phyloP scores from a whole-genome alignment of 2,797 vertebrate genomes.

The Nannoperca obscura region DNA sequence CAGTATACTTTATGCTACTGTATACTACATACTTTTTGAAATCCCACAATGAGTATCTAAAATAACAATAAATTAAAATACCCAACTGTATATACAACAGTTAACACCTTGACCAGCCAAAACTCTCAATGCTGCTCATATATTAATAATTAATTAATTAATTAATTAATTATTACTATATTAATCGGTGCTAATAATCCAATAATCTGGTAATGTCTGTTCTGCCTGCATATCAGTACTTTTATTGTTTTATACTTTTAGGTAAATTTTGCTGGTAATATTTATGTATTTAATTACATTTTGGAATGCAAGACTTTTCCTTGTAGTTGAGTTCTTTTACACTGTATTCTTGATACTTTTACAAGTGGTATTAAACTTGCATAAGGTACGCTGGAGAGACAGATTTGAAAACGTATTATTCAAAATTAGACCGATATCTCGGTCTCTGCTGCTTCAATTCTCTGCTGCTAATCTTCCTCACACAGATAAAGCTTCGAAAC shows the following conservation, averaged over 20 bases:
- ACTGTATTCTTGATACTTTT: neutral
- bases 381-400: neutral
- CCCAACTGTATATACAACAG: neutral
- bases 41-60: neutral
- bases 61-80: neutral
- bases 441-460: too few relatives aligned
- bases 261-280: neutral
- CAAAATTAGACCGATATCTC: too few relatives aligned
- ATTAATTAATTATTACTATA: too few relatives aligned
- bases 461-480: too few relatives aligned
- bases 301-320: neutral
- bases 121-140: neutral
- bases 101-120: neutral
- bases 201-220: neutral
- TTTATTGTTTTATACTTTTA: neutral
- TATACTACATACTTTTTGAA: slow-evolving; percentile 5
- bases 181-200: neutral
- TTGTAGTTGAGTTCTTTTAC: neutral
- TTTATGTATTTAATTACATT: neutral
- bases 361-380: neutral
- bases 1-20: neutral
- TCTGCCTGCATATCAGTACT: neutral
- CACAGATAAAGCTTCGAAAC: neutral
- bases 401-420: neutral
- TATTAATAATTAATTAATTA: too few relatives aligned